Conservation (phyloP, 2,113 vertebrate genomes). For the Sinosuthora webbiana region DNA sequence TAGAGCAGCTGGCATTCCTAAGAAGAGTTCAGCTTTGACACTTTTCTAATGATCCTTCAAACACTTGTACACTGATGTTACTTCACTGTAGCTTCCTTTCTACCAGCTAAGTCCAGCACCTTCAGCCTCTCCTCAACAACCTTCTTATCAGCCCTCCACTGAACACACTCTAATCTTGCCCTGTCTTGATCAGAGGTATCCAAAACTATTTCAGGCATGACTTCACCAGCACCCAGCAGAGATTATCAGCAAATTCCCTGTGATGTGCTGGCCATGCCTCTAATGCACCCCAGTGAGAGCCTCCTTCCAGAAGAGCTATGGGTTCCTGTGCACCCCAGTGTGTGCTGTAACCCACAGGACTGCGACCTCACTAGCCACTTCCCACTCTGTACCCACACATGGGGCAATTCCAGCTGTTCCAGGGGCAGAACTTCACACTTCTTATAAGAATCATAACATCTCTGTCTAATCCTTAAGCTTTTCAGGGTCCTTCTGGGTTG, state of each 20-base stretch:
- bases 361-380: not conserved
- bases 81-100: not conserved
- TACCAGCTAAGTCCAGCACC: not conserved
- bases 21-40: not conserved
- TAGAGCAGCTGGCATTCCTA: not conserved
- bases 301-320: not conserved
- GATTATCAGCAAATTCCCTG: not conserved
- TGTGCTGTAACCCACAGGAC: not conserved
- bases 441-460: accelerated
- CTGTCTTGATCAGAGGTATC: not conserved
- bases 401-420: not conserved
- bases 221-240: not conserved
- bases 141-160: not conserved
- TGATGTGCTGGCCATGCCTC: not conserved
- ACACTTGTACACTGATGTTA: not conserved
- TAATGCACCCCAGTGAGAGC: not conserved
- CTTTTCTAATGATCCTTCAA: not conserved
- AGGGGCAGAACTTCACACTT: not conserved
- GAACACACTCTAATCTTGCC: not conserved
- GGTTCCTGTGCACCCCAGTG: accelerated
- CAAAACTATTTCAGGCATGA: not conserved
- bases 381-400: not conserved
- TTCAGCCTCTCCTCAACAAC: not conserved
- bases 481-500: not conserved
- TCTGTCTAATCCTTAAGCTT: not conserved